A percentile compares a stretch with the other conserved stretches of the same genome.
Conservation (phyloP, 2,113 vertebrate genomes). For the Phyllostomus hastatus region DNA sequence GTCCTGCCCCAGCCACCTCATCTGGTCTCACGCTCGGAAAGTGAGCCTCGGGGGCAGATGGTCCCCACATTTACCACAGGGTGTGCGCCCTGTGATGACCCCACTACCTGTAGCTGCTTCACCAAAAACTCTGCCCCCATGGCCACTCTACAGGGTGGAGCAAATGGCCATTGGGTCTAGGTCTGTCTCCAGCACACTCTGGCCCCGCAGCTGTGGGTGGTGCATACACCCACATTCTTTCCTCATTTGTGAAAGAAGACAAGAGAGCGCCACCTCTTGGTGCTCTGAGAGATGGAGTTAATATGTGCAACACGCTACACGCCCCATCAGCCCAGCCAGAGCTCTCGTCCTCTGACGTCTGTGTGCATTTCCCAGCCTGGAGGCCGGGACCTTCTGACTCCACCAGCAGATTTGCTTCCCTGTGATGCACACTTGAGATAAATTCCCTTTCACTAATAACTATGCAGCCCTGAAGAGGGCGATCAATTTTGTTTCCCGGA, state of each 20-base stretch:
- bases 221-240: no score
- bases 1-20: neutral
- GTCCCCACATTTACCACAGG: rapidly evolving
- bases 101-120: neutral
- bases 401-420: neutral
- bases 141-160: neutral
- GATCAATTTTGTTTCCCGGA: neutral
- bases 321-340: neutral
- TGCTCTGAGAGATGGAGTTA: neutral
- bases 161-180: neutral
- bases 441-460: neutral
- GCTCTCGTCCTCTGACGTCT: neutral
- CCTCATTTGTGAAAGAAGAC: neutral
- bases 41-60: neutral
- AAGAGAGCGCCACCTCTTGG: no score
- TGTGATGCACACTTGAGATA: neutral
- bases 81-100: rapidly evolving
- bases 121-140: rapidly evolving
- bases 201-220: neutral
- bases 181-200: neutral
- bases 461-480: neutral
- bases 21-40: no score
- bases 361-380: neutral
- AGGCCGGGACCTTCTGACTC: neutral
- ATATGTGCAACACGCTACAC: neutral